Base-by-base conservation (phyloP, 1,140 invertebrate species). In the Liolophura sinensis region DNA sequence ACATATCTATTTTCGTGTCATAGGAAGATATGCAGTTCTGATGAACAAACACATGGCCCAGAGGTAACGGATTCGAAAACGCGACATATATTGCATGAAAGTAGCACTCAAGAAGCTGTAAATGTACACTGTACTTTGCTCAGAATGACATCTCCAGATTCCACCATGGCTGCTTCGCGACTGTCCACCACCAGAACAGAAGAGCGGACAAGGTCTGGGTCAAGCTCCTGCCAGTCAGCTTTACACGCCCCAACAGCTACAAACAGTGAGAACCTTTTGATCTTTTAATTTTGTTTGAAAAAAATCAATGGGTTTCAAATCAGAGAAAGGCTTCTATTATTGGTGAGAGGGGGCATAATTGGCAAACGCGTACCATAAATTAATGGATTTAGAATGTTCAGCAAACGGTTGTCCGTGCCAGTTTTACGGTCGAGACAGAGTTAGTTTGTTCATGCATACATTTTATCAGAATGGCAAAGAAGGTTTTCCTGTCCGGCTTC, bases 91-190 rank as follows among this genome's bases (percentile, higher is more conserved):
- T 51, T 16, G 50, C 15, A 15, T 16, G 15, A 51, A 51, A 15
- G 15, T 15, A 15, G 20, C 50, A 16, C 20, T 15, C 50, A 47
- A 64, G 6, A 55, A n/a, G n/a, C n/a, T 4, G 16, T 14, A 49
- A 59, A 50, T 15, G 0, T 20, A 46, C 49, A 49, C 25, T 65
- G 31, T 63, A 84, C 83, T 73, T 78, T 71, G 24, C 78, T 76
- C 11, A 82, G 25, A 22, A 84, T 82, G 27, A 85, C 70, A 72
- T 84, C 78, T 20, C 85, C 85, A 73, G 83, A 80, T 69, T 85
- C 82, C 49, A 70, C 76, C 9, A 69, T 0, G 14, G 84, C 84
- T 22, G 75, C 80, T 51, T 81, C 78, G 48, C 69, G 62, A 64
- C 77, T 83, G 68, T 86, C 85, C 14, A 78, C 78, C 75, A 83